Conservation (phyloP, 2,113 vertebrate species). For the Sinocyclocheilus rhinocerous region DNA sequence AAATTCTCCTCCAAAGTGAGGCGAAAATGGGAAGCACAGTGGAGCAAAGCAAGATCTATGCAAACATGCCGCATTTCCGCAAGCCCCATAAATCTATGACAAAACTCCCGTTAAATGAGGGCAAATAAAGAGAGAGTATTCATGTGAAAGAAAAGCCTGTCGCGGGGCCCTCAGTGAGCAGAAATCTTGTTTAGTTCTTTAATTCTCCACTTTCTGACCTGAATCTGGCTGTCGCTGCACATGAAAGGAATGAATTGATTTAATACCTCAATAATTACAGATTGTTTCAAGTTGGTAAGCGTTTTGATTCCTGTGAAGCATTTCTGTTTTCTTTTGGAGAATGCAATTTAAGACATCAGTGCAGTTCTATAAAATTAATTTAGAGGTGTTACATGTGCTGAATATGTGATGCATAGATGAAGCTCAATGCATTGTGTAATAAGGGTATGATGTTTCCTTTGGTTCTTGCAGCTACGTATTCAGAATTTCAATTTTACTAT, state of each 20-base stretch:
- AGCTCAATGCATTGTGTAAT: neutral
- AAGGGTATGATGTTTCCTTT: neutral
- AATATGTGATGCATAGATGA: neutral
- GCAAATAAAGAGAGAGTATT: constrained; percentile 65
- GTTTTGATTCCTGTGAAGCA: constrained; percentile 74
- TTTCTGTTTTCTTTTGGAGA: constrained; percentile 69
- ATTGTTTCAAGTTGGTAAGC: constrained; percentile 70
- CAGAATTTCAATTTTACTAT: neutral
- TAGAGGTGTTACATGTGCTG: constrained; percentile 58
- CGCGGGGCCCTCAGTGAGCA: constrained; percentile 74
- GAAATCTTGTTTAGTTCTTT: constrained; percentile 84
- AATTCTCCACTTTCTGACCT: constrained; percentile 87
- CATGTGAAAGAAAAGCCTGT: constrained; percentile 77
- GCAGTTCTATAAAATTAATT: constrained; percentile 54
- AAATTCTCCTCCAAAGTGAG: constrained; percentile 65
- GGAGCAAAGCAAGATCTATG: constrained; percentile 62
- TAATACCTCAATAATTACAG: constrained; percentile 73
- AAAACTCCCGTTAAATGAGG: constrained; percentile 67
- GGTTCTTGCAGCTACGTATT: neutral
- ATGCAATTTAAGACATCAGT: constrained; percentile 65
- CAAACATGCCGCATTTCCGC: constrained; percentile 63
- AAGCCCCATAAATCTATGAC: constrained; percentile 78
- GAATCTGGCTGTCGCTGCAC: constrained; percentile 84
- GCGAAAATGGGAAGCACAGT: constrained; percentile 64
- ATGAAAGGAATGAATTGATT: constrained; percentile 83